phyloP scores from a whole-genome alignment of 1,140 invertebrate species.

The Steinernema khuongi region DNA sequence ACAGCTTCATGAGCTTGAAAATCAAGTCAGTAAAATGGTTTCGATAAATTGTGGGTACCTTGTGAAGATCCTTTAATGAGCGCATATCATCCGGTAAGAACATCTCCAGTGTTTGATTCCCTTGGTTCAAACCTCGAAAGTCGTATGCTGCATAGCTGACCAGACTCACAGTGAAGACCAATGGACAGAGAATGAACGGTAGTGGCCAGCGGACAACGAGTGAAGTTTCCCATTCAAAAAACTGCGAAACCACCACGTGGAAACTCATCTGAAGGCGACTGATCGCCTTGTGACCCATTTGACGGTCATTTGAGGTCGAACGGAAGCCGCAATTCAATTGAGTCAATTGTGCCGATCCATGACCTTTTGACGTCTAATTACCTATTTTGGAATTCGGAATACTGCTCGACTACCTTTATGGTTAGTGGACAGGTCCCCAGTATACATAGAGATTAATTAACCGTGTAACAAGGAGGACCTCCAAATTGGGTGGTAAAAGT shows the following conservation, averaged over 20 bases:
- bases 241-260: constrained; percentile 44
- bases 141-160: constrained; percentile 33
- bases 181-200: constrained; percentile 41
- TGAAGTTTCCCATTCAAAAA: constrained; percentile 51
- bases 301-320: no score
- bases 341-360: neutral
- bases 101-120: constrained; percentile 49
- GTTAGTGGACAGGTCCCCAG: no score
- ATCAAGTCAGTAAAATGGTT: neutral
- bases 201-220: constrained; percentile 48
- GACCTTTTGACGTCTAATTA: neutral
- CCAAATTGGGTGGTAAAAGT: no score
- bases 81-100: constrained; percentile 51
- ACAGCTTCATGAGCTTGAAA: constrained; percentile 41
- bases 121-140: constrained; percentile 42
- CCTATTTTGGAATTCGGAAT: no score
- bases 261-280: constrained; percentile 38
- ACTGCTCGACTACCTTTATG: no score
- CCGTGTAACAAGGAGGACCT: no score
- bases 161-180: constrained; percentile 31
- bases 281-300: neutral
- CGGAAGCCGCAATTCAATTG: no score
- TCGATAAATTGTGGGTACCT: constrained; percentile 7
- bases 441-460: no score
- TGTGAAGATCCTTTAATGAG: constrained; percentile 29